Evolutionary conservation across 2,797 vertebrate species (phyloP), one percentile per base, ranked within the genome.

Genomic region (Enteromius trimaculatus): DNA sequence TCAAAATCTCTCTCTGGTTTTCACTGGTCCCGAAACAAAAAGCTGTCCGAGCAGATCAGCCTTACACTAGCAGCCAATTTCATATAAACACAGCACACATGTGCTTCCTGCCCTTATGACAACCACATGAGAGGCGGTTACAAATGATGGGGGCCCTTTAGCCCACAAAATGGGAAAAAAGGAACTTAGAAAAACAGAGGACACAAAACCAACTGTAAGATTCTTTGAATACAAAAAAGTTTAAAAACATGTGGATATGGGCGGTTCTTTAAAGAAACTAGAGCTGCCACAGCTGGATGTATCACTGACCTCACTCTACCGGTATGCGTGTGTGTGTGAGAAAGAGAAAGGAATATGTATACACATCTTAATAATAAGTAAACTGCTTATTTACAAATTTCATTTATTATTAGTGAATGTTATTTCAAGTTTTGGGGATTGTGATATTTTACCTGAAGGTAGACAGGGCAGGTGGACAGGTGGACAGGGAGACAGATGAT

Each of bases 271-370:
- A n/a, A 29, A 17, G 68, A 34, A 81, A 81, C 69, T 21, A 81
- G 66, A 72, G 17, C 70, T 42, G 42, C 60, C 17, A n/a, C 77
- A 76, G 81, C 77, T 17, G 70, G 51, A 72, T 39, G 29, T 6
- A 39, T 4, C 37, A 16, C 78, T 86, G 82, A 86, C 58, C 81
- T 86, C 81, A 84, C 44, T n/a, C 3, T 42, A 70, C 8, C 16
- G 47, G 64, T 76, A 81, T 83, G n/a, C n/a, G 29, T 55, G 17
- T 58, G 42, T 31, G n/a, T 6, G 8, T 34, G 68, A 23, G 51
- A 69, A 5, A 21, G 9, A 69, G 19, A 37, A 10, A 42, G 6
- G 53, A 39, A 31, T 31, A 31, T 31, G 31, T 31, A 31, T 31
- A 31, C 31, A 31, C 31, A 31, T 31, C 31, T 31, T 2, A 31